Base-by-base conservation (phyloP, 1,140 invertebrate genomes). In the Heliconius congener region DNA sequence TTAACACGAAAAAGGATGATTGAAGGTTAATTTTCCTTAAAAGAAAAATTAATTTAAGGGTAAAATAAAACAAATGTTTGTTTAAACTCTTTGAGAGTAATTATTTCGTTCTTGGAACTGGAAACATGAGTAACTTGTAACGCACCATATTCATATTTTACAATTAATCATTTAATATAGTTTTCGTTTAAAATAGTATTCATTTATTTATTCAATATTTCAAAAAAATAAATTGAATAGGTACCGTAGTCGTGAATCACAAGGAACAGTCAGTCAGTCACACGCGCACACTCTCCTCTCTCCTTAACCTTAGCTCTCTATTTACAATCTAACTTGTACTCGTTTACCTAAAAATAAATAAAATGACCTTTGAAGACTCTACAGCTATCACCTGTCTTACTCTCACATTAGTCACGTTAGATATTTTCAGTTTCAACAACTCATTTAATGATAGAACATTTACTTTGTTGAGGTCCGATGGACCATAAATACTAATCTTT, bases 91-190 rank as follows among this genome's bases (percentile, higher is more conserved):
- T 81, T 82, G 72, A 90, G 87, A 90, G 88, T 80, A 84, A 79
- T 87, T 82, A 87, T 85, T 86, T 90, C 82, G 88, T 88, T 90
- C 87, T 90, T 88, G 81, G 87, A 88, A 90, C 88, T 85, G 81
- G 82, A 84, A 84, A 85, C 82, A 84, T 86, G 84, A 83, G 76
- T 87, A 83, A 84, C 79, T 81, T 84, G 83, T 85, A 87, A 85
- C 86, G 87, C 84, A 87, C 86, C 85, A 85, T 85, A 81, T 78
- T 82, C 86, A 79, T 83, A 81, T 76, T 77, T 80, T 80, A 80
- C 66, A 80, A 71, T 80, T 72, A 72, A 77, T 78, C 73, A 75
- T 39, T 73, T 82, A 73, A 78, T 72, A 52, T 79, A 76, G 60
- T 76, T 81, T 80, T 75, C 70, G 76, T 82, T 82, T 80, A 80